These are phyloP conservation scores for Elysia crispata DNA, from an alignment of 2,888 invertebrate species.

Conservation along the genomic window DNA sequence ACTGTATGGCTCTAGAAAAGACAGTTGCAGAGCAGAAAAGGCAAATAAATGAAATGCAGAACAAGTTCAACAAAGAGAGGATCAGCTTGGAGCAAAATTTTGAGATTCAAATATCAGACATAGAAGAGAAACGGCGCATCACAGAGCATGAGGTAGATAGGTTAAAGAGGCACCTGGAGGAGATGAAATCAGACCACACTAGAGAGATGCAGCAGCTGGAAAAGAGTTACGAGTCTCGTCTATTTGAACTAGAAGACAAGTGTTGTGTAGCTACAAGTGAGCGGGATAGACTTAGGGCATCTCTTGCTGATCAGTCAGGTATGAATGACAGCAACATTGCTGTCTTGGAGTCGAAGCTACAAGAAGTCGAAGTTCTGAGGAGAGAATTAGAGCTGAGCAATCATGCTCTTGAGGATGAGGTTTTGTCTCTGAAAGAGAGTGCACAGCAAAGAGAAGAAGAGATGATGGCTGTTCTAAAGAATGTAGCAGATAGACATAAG, in stretches of 20 bases:
- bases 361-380: slow-evolving; percentile 47
- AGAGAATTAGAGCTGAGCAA: slow-evolving; percentile 42
- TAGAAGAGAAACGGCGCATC: slow-evolving; percentile 51
- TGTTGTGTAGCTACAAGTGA: slow-evolving; percentile 46
- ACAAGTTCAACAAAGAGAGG: slow-evolving; percentile 47
- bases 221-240: slow-evolving; percentile 48
- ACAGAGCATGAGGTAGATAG: slow-evolving; percentile 50
- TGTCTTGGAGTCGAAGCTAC: slow-evolving; percentile 41
- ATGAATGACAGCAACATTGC: slow-evolving; percentile 40
- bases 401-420: slow-evolving; percentile 39
- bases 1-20: slow-evolving; percentile 49
- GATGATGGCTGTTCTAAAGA: slow-evolving; percentile 44
- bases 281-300: slow-evolving; percentile 45
- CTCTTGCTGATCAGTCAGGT: slow-evolving; percentile 44
- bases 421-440: slow-evolving; percentile 35
- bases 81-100: slow-evolving; percentile 49
- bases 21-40: slow-evolving; percentile 45
- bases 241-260: slow-evolving; percentile 55
- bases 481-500: slow-evolving; percentile 42
- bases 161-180: slow-evolving; percentile 53
- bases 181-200: slow-evolving; percentile 53
- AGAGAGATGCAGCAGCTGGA: slow-evolving; percentile 47
- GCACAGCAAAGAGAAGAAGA: slow-evolving; percentile 44
- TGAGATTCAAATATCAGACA: slow-evolving; percentile 54
- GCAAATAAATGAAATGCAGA: slow-evolving; percentile 42